Conservation (phyloP, 2,113 vertebrate genomes). For the Grantiella picta region DNA sequence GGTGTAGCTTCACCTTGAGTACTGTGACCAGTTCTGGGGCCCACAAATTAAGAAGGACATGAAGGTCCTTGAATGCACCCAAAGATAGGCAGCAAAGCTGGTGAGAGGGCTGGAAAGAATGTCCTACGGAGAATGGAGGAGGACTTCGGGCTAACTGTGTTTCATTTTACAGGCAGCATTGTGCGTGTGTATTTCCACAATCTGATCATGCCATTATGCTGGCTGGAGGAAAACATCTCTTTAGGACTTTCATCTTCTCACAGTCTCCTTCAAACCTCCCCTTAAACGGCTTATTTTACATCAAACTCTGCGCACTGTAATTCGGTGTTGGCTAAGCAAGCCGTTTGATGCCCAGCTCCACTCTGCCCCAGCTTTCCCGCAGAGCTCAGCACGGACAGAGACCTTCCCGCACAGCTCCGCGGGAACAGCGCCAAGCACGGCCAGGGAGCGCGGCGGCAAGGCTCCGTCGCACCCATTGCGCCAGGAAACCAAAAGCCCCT, state of each 20-base stretch:
- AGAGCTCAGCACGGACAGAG: fast-evolving
- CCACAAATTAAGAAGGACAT: not conserved
- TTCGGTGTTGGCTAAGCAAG: fast-evolving
- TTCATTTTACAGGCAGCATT: fast-evolving
- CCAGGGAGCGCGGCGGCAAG: too few relatives aligned
- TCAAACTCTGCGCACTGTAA: not conserved
- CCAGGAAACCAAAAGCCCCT: fast-evolving
- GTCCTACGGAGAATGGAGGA: fast-evolving
- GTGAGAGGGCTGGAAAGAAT: not conserved
- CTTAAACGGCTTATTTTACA: not conserved
- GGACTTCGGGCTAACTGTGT: not conserved
- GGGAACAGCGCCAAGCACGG: not conserved
- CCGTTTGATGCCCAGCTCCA: not conserved
- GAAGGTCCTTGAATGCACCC: not conserved
- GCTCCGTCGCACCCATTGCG: not conserved
- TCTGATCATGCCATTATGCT: fast-evolving
- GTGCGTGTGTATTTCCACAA: fast-evolving
- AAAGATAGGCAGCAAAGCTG: not conserved
- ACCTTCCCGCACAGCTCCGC: fast-evolving
- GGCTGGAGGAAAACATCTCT: not conserved
- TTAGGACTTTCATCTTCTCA: not conserved
- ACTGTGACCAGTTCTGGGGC: not conserved
- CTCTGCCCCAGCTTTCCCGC: fast-evolving
- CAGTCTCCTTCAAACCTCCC: fast-evolving
- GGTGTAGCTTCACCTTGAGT: fast-evolving